Percentiles rank a stretch among this genome's conserved stretches.
These are phyloP conservation scores for Trisateles emortualis DNA, from an alignment of 2,888 invertebrate species.

Conservation along the genomic window DNA sequence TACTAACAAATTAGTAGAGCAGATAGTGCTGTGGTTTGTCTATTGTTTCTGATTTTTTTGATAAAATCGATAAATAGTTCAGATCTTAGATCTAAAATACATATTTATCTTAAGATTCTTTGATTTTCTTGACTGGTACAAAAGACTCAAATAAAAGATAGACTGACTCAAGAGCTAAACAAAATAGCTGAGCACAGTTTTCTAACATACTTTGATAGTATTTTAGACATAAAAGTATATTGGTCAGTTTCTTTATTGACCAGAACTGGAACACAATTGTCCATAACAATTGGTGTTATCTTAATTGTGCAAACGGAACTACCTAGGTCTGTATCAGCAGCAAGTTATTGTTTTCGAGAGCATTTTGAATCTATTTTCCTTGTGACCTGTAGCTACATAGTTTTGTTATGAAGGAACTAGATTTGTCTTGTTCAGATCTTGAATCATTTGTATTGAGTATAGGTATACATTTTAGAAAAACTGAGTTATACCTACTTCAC, in stretches of 20 bases:
- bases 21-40: neutral
- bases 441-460: constrained; percentile 1
- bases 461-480: neutral
- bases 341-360: constrained; percentile 29
- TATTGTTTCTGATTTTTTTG: no score
- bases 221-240: neutral
- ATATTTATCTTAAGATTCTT: no score
- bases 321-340: constrained; percentile 16
- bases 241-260: constrained; percentile 9
- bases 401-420: constrained; percentile 20
- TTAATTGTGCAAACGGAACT: constrained; percentile 27
- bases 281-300: constrained; percentile 31
- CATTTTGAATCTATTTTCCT: constrained; percentile 38
- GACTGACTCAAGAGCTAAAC: no score
- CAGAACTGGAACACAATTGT: constrained; percentile 26
- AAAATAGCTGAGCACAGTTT: neutral
- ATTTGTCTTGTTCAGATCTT: constrained; percentile 15
- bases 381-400: constrained; percentile 14
- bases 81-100: no score
- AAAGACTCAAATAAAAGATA: no score
- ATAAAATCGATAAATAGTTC: neutral
- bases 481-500: neutral
- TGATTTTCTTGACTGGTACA: no score
- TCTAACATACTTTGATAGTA: neutral
- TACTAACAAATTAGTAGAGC: neutral